Evolutionary conservation across 2,888 invertebrate genomes (phyloP), one percentile per base, ranked within the genome.

Genomic region (Mongoloraphidia duomilia): DNA sequence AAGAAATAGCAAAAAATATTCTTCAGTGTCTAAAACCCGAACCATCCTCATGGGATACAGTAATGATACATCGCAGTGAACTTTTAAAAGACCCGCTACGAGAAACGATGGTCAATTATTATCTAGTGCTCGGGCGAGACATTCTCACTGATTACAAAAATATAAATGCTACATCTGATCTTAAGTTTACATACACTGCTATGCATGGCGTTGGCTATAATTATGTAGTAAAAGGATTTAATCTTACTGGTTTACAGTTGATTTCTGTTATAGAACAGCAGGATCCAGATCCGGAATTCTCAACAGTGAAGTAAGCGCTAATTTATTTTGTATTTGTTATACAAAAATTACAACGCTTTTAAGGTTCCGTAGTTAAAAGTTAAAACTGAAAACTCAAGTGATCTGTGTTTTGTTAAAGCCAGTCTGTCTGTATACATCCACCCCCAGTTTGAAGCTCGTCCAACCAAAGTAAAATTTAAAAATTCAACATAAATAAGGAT

Each of bases 201-300:
- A 93, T 99, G 90, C 98, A 99, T 64, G 98, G 98, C 5, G 96
- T 98, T 5, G 96, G 96, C 0, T 84, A 86, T 62, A 69, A 77
- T 2, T 93, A 78, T 61, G 75, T 95, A 51, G 65, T 76, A 49
- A 72, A 79, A 56, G 86, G 90, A 2, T 88, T 96, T 61, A 69
- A 81, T 53, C 67, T 70, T 9, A 82, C 85, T 45, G 80, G 82
- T 54, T 79, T 96, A 49, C 75, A 82, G 70, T 76, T 84, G 47
- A 69, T 79, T 54, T 73, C 77, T 41, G 85, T 85, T 0, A 65
- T 68, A 38, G 76, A 87, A 58, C 90, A 98, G 69, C 81, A 82
- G 55, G 76, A 87, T 48, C 90, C 97, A 0, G 82, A 99, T 72
- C 96, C 97, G 0, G 93, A 97, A 50, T 99, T 99, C 69, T 83